Base-by-base conservation (phyloP, 2,113 vertebrate species). In the Potamarius usumacintae region DNA sequence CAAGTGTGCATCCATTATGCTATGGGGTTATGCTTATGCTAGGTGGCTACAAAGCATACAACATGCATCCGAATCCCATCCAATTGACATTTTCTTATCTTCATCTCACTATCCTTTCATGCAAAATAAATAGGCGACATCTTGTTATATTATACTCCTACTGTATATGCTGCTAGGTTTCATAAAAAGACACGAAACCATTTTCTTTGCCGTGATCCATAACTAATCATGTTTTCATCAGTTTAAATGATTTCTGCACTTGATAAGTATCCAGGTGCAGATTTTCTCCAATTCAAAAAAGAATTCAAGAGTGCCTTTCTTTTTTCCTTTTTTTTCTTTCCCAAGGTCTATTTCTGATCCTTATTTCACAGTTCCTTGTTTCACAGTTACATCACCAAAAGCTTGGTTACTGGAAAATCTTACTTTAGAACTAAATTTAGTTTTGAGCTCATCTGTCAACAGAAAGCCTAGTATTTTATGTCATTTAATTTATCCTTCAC, bases 321-420 rank as follows among this genome's bases (percentile, higher is more conserved):
- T 11, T 48, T 34, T 34, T 34, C 34, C 1, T 34, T 34, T 34
- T 34, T 34, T 34, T 34, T 34, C 34, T 34, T 34, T 34, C 22
- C 14, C 50, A 7, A 77, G 48, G 1, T 52, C 50, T 77, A n/a
- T 77, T 53, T 78, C 25, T 53, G 25, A 11, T 78, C 6, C 25
- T 5, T 78, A n/a, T 50, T 83, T 83, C 81, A 83, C 60, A 83
- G 81, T 83, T 83, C 48, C 62, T 52, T 65, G 42, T 65, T 83
- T 83, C 82, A 83, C 62, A 83, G 60, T 27, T 50, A n/a, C 58
- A 52, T 20, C 42, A 48, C 57, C 7, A 34, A 50, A 65, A 48
- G 81, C 34, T 55, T 55, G 76, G 5, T 55, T 78, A n/a, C 12
- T 55, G 52, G 14, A 55, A 27, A 78, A 78, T 50, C 18, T 76